Conservation (phyloP, 2,797 vertebrate species). For the Labeo calbasu region DNA sequence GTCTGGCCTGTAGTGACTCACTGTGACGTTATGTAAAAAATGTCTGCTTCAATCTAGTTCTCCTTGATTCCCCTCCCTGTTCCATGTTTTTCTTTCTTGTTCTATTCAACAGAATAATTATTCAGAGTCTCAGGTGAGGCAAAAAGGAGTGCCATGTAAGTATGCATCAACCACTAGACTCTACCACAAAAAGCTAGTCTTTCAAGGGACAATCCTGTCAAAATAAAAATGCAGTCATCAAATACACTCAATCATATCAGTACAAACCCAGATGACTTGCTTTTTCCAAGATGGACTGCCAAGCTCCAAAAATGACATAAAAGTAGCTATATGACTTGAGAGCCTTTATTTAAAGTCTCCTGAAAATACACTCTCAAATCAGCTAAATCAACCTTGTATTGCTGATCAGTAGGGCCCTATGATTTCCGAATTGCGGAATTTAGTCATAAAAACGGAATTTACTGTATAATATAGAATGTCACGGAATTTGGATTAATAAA, state of each 20-base stretch:
- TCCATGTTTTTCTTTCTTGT: background rate
- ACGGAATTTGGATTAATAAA: too few relatives aligned
- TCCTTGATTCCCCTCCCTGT: conserved; percentile 20
- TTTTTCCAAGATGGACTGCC: background rate
- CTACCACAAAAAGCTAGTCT: conserved; percentile 14
- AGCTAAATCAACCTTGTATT: too few relatives aligned
- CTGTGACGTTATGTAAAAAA: conserved; percentile 35
- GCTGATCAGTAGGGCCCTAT: background rate
- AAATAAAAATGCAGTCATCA: background rate
- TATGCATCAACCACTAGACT: conserved; percentile 12
- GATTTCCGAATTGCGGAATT: too few relatives aligned
- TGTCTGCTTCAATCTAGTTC: conserved; percentile 7
- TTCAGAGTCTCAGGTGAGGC: conserved; percentile 33
- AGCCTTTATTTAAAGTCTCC: background rate
- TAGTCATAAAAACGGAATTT: too few relatives aligned
- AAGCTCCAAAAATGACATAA: background rate
- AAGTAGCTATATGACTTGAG: background rate
- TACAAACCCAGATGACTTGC: background rate
- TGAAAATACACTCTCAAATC: background rate
- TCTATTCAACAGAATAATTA: conserved; percentile 22
- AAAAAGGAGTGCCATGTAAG: conserved; percentile 38
- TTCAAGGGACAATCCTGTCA: background rate
- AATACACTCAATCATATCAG: background rate
- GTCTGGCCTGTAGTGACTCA: conserved; percentile 27
- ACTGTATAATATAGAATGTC: too few relatives aligned